These are phyloP conservation scores for Nesometra sesokonis DNA, from an alignment of 35 echinoderm and acorn worm genomes.

Conservation along the genomic window DNA sequence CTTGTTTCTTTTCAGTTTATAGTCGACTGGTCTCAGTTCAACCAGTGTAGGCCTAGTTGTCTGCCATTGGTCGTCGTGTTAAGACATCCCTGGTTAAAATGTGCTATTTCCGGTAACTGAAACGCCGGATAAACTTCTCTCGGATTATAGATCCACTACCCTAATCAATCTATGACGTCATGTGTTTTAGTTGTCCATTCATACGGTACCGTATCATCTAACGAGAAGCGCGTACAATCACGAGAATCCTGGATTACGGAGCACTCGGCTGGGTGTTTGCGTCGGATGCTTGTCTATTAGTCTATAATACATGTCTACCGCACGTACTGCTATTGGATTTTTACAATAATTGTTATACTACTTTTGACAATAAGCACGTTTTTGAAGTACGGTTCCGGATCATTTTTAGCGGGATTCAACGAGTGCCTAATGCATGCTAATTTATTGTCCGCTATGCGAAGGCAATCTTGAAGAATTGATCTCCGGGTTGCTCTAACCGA, in stretches of 20 bases:
- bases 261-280: background rate
- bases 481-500: background rate
- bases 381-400: background rate
- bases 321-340: background rate
- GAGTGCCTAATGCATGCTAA: background rate
- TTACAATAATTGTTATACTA: background rate
- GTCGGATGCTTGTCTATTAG: background rate
- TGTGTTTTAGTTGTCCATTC: background rate
- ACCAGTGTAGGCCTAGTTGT: no score
- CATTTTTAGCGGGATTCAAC: background rate
- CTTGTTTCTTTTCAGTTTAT: no score
- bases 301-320: background rate
- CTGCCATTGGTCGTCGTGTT: background rate
- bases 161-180: background rate
- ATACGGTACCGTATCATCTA: background rate
- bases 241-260: background rate
- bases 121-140: background rate
- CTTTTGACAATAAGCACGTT: background rate
- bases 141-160: background rate
- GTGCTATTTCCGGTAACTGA: background rate
- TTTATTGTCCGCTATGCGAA: background rate
- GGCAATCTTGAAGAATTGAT: background rate
- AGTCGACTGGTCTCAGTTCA: no score
- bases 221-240: background rate
- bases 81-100: background rate